Conservation (phyloP, 2,113 vertebrate genomes). For the Centrocercus urophasianus region DNA sequence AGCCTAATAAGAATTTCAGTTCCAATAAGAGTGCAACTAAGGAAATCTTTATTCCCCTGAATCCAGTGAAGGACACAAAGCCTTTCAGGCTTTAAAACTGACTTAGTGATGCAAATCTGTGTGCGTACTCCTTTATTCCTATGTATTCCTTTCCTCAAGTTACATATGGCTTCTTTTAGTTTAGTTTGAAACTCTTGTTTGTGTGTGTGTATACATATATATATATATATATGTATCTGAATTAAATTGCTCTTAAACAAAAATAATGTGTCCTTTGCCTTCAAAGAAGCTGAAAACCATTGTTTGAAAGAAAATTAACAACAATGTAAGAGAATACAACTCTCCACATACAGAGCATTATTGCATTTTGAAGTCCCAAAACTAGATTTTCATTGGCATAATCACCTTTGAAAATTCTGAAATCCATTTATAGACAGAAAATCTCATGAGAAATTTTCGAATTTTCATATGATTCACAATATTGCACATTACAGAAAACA, state of each 20-base stretch:
- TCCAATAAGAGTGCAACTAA: not conserved
- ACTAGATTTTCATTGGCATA: not conserved
- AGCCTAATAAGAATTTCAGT: not conserved
- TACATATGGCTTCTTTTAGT: not conserved
- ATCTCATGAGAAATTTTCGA: not conserved
- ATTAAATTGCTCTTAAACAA: not conserved
- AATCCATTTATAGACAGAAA: not conserved
- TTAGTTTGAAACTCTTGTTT: not conserved
- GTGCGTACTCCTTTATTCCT: rapidly evolving
- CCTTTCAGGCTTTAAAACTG: not conserved
- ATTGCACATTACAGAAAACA: not conserved
- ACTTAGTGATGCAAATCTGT: not conserved
- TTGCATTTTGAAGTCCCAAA: not conserved
- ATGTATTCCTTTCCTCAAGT: not conserved
- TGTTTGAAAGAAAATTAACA: not conserved
- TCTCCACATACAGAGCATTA: not conserved
- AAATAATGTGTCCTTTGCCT: not conserved
- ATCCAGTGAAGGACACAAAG: not conserved
- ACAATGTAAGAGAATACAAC: not conserved
- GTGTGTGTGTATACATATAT: rapidly evolving
- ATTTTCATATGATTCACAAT: not conserved
- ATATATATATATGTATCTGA: not conserved
- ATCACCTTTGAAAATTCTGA: not conserved
- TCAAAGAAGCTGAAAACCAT: not conserved
- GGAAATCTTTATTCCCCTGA: not conserved